Conservation (phyloP, 2,888 invertebrate genomes). For the Philhelius pedissequus region DNA sequence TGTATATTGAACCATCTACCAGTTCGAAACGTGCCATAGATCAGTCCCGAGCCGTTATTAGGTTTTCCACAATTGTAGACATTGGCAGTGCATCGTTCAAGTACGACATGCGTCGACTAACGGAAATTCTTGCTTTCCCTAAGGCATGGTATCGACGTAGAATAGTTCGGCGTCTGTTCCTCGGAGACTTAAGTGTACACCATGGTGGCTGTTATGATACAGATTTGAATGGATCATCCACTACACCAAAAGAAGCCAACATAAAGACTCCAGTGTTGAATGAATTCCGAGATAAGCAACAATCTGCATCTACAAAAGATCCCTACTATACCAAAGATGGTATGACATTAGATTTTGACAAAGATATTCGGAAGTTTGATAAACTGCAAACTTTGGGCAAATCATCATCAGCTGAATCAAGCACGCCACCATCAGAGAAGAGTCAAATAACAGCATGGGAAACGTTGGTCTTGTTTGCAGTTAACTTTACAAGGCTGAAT, state of each 20-base stretch:
- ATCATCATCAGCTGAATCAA: constrained; percentile 81
- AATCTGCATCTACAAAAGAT: constrained; percentile 62
- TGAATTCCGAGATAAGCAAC: constrained; percentile 64
- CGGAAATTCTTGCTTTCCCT: constrained; percentile 98
- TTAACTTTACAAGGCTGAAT: constrained; percentile 96
- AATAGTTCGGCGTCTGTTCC: constrained; percentile 93
- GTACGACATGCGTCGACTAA: constrained; percentile 98
- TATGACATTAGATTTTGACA: constrained; percentile 81
- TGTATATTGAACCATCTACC: constrained; percentile 84
- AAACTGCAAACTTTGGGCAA: constrained; percentile 81
- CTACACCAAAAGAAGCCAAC: constrained; percentile 71
- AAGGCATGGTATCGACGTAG: constrained; percentile 98
- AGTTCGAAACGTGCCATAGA: constrained; percentile 80
- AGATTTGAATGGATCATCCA: constrained; percentile 72
- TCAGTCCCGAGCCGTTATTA: constrained; percentile 90
- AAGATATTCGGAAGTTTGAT: constrained; percentile 79
- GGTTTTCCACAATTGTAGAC: constrained; percentile 96
- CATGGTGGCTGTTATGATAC: constrained; percentile 71
- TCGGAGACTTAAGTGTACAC: constrained; percentile 91
- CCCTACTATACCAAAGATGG: constrained; percentile 80
- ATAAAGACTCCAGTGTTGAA: constrained; percentile 70
- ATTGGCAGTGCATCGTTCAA: constrained; percentile 98
- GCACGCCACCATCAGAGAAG: constrained; percentile 82
- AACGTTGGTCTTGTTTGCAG: constrained; percentile 95
- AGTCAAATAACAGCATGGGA: constrained; percentile 92